Percentiles rank a stretch among this genome's conserved stretches.
Evolutionary conservation across 2,113 vertebrate species (phyloP).

Genomic region (Mionectes macconnelli): DNA sequence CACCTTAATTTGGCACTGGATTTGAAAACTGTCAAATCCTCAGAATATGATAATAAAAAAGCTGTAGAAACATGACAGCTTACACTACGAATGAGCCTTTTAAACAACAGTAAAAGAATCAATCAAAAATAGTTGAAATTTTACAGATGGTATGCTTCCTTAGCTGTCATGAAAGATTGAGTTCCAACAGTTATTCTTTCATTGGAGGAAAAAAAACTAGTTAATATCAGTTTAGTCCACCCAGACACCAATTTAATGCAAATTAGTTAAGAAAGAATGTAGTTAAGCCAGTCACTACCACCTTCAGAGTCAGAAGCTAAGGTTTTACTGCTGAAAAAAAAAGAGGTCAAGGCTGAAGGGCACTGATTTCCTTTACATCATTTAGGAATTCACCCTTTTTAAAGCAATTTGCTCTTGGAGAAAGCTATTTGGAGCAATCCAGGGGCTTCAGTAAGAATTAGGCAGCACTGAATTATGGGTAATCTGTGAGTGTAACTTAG

Average conservation of each 20-base stretch:
- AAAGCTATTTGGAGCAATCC: neutral
- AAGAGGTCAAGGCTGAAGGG: neutral
- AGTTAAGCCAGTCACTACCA: neutral
- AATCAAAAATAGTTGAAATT: slow-evolving; percentile 10
- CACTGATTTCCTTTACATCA: neutral
- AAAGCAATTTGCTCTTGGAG: neutral
- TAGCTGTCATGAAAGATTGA: neutral
- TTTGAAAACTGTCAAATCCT: slow-evolving; percentile 56
- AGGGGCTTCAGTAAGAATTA: neutral
- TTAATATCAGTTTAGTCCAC: neutral
- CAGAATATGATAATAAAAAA: slow-evolving; percentile 20
- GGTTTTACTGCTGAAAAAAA: neutral
- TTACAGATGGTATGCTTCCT: neutral
- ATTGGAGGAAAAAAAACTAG: neutral
- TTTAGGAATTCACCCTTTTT: neutral
- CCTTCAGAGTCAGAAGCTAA: neutral
- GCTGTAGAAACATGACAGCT: slow-evolving; percentile 34
- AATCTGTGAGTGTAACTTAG: neutral
- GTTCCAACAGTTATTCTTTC: neutral
- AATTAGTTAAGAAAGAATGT: neutral
- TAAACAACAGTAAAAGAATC: neutral
- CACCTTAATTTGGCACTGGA: slow-evolving; percentile 53
- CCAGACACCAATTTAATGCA: neutral
- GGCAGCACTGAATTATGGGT: neutral
- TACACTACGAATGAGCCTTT: neutral